Percentiles rank a stretch among this genome's conserved stretches.
These are phyloP conservation scores for Acleris literana DNA, from an alignment of 2,888 invertebrate species.

Conservation along the genomic window DNA sequence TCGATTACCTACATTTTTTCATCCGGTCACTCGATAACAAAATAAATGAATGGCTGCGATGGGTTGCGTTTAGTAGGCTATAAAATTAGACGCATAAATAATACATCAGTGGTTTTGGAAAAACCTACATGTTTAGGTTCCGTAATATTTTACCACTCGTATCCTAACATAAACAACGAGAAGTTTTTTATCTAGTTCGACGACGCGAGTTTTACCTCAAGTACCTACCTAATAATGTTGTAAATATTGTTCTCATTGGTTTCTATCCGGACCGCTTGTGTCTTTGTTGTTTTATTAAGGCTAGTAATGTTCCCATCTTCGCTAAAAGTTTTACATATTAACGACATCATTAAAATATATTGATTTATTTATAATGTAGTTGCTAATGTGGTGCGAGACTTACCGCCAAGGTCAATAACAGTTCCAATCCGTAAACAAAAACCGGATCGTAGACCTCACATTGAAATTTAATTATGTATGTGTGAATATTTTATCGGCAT, in stretches of 20 bases:
- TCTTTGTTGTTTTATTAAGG: conserved; percentile 13
- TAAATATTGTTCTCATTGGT: not conserved
- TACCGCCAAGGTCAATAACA: conserved; percentile 71
- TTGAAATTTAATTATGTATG: conserved; percentile 62
- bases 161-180: not conserved
- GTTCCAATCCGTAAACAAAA: conserved; percentile 70
- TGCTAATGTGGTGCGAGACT: conserved; percentile 48
- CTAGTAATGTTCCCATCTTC: conserved; percentile 16
- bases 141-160: not conserved
- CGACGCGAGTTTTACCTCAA: conserved; percentile 2
- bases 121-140: too few species aligned
- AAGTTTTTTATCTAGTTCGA: conserved; percentile 7
- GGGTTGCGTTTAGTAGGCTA: not conserved
- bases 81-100: not conserved
- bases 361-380: conserved; percentile 28
- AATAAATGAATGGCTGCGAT: not conserved
- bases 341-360: conserved; percentile 16
- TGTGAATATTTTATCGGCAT: conserved; percentile 60
- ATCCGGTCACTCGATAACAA: conserved; percentile 17
- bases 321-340: conserved; percentile 20
- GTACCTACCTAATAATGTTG: not conserved
- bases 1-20: conserved; percentile 1
- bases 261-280: conserved; percentile 4
- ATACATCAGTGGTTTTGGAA: not conserved
- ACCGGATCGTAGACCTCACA: conserved; percentile 70